Conservation (phyloP, 2,113 vertebrate species). For the Pseudolaguvia tuberculata region DNA sequence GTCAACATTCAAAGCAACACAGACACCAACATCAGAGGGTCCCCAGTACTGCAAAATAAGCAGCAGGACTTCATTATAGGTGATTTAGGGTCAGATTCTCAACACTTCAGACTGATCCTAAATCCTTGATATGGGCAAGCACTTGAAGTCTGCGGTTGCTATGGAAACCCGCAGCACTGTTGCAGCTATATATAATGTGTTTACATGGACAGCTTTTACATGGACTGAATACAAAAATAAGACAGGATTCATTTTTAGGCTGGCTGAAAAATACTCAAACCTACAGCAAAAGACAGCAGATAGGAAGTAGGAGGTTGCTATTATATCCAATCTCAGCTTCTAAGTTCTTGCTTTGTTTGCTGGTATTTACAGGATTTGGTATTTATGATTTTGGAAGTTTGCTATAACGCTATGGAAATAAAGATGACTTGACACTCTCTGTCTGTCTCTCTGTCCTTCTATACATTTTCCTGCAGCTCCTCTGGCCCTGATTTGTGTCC, state of each 20-base stretch:
- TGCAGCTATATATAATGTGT: background rate
- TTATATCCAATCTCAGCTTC: conserved; percentile 27
- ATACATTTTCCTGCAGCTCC: background rate
- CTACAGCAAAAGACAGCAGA: background rate
- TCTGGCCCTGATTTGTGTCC: background rate
- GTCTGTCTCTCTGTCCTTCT: background rate
- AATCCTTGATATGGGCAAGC: conserved; percentile 7
- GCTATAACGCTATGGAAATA: no score
- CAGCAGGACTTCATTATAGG: background rate
- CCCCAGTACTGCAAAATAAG: background rate
- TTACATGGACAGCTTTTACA: no score
- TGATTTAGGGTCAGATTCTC: background rate
- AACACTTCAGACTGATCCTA: background rate
- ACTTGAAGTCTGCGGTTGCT: background rate
- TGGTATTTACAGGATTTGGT: no score
- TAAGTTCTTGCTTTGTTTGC: no score
- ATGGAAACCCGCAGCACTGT: background rate
- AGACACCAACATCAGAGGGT: background rate
- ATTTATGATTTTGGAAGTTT: no score
- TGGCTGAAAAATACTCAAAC: background rate
- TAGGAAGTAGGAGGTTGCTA: conserved; percentile 41
- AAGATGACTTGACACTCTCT: no score
- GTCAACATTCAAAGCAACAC: no score
- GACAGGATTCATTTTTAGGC: background rate
- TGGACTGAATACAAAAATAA: background rate